Evolutionary conservation across 2,888 invertebrate species (phyloP).

Genomic region (Synanthedon vespiformis): DNA sequence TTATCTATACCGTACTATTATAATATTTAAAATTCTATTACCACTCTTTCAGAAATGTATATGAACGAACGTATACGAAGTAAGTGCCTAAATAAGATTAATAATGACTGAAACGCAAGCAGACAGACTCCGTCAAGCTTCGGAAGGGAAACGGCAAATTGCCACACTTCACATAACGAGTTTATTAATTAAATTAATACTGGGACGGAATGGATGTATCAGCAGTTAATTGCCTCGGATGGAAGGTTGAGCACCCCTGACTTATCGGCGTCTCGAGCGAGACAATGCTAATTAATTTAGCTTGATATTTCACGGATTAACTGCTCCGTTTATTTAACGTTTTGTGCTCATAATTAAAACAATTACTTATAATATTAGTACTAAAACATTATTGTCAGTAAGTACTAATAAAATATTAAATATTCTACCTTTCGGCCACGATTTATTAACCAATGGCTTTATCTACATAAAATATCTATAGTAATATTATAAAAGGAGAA

Average conservation of each 20-base stretch:
- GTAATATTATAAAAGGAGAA: too few relatives aligned
- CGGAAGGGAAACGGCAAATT: conserved; percentile 19
- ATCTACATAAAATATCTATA: too few relatives aligned
- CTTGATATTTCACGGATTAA: not conserved
- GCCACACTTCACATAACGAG: conserved; percentile 41
- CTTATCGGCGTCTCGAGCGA: not conserved
- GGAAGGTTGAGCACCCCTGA: conserved; percentile 6
- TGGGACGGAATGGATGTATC: conserved; percentile 24
- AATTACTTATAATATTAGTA: too few relatives aligned
- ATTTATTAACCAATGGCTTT: too few relatives aligned
- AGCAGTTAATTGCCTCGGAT: conserved; percentile 21
- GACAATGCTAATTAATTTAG: conserved; percentile 7
- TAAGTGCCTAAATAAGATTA: too few relatives aligned
- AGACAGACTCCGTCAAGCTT: not conserved
- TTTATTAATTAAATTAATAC: conserved; percentile 50
- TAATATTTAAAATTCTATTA: not conserved
- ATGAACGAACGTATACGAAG: too few relatives aligned
- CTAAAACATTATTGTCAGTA: too few relatives aligned
- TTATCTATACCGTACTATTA: not conserved
- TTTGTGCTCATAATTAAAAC: too few relatives aligned
- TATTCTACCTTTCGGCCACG: too few relatives aligned
- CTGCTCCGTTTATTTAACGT: not conserved
- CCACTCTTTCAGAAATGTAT: too few relatives aligned
- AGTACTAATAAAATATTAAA: too few relatives aligned
- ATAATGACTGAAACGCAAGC: too few relatives aligned